Evolutionary conservation across 2,797 vertebrate species (phyloP), one percentile per base, ranked within the genome.

Genomic region (Alexandromys oeconomus): DNA sequence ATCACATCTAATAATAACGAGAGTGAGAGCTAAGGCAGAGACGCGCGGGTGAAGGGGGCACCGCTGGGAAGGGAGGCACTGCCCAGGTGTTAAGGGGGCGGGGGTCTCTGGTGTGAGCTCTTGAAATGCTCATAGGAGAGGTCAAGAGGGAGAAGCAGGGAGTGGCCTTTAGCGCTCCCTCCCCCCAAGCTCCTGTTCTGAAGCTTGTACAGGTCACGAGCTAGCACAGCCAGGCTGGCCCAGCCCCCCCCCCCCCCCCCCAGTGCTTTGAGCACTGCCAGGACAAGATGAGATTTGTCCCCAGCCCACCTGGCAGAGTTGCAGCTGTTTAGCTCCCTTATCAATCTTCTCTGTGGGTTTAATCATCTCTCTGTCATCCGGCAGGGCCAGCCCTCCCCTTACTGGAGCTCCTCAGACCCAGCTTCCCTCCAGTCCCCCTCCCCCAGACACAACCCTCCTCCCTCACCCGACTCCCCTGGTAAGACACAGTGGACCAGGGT

Each of bases 271-370:
- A 97, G 92, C 74, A 78, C 91, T 2, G 92, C 95, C 93, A 78
- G 96, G 97, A 96, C 96, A 97, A 97, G 96, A 97, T 97, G 97
- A 97, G 96, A 97, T 97, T 94, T 97, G 96, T 97, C 96, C 96
- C 92, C 82, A 92, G 92, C 96, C 97, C 96, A 97, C 97, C 97
- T 97, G 97, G 96, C 97, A 92, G 96, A 97, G 93, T 94, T 97
- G 97, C 97, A 96, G 97, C 96, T 97, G 97, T 87, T 97, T 91
- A 93, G 96, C 96, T 92, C 97, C 95, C 96, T 97, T 97, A 97
- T 97, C 96, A 98, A 98, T 98, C 97, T 97, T 97, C 97, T 96
- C 97, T 95, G 96, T 97, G 97, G 94, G 94, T 97, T 98, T 98
- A 97, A 98, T 98, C 97, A 97, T 97, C 88, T 97, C 96, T 97